These are phyloP conservation scores for Lycocerus yunnanus DNA, from an alignment of 2,888 invertebrate genomes.

Conservation along the genomic window DNA sequence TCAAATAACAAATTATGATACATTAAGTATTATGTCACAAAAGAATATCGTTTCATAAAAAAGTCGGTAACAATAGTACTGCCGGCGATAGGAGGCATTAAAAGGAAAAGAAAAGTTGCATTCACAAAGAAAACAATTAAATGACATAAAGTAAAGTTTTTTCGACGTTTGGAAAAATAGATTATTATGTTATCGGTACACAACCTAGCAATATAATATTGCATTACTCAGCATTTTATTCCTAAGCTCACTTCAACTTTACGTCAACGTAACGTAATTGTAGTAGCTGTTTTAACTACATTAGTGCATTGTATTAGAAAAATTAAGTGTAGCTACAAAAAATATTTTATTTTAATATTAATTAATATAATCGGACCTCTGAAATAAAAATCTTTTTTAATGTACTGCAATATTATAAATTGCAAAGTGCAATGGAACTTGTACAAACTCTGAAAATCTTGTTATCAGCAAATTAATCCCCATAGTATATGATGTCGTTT, in stretches of 20 bases:
- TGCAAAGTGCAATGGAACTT: background rate
- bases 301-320: background rate
- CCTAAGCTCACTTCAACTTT: background rate
- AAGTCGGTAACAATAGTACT: too few species aligned
- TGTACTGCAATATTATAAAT: background rate
- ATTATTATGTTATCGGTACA: too few species aligned
- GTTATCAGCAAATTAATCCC: conserved; percentile 27
- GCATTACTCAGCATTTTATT: background rate
- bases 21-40: background rate
- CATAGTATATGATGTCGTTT: conserved; percentile 13
- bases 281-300: background rate
- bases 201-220: background rate
- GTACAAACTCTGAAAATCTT: conserved; percentile 19
- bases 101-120: too few species aligned
- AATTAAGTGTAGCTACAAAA: background rate
- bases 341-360: background rate
- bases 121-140: too few species aligned
- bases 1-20: background rate
- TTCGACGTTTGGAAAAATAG: too few species aligned
- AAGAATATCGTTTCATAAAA: too few species aligned
- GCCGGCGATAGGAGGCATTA: too few species aligned
- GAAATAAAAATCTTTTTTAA: background rate
- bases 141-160: too few species aligned
- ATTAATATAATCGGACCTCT: background rate
- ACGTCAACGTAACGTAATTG: background rate